Conservation (phyloP, 2,888 invertebrate genomes). For the Geophilus truncorum region DNA sequence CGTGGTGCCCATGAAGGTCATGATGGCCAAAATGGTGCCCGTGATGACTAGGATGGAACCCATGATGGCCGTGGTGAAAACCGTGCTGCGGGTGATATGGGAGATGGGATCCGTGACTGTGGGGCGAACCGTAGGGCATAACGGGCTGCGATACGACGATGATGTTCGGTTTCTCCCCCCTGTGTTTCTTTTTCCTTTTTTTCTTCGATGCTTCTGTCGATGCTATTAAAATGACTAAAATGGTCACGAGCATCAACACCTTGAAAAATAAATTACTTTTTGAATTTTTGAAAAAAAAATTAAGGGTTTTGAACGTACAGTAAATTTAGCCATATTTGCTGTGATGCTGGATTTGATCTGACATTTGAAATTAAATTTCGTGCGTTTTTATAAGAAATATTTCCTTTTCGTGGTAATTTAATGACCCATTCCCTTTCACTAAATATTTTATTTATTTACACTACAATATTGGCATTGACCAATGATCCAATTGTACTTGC, state of each 20-base stretch:
- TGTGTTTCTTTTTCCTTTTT: neutral
- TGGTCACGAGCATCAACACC: neutral
- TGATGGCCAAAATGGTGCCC: neutral
- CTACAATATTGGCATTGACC: neutral
- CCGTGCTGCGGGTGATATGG: neutral
- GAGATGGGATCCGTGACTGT: neutral
- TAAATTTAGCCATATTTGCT: neutral
- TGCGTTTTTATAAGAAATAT: neutral
- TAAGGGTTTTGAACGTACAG: neutral
- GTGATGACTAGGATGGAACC: neutral
- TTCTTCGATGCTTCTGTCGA: neutral
- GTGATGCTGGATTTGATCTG: neutral
- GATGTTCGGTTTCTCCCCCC: neutral
- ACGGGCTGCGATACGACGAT: constrained; percentile 12
- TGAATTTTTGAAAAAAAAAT: neutral
- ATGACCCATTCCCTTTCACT: constrained; percentile 5
- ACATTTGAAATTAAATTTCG: neutral
- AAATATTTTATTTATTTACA: neutral
- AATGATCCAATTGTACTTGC: neutral
- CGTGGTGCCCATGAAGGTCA: neutral
- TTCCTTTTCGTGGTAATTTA: neutral
- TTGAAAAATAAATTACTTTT: neutral
- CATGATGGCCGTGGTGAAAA: neutral
- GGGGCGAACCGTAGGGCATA: neutral
- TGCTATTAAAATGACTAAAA: neutral